Evolutionary conservation across 2,797 vertebrate species (phyloP), one percentile per base, ranked within the genome.

Genomic region (Hafferia zeledoni): DNA sequence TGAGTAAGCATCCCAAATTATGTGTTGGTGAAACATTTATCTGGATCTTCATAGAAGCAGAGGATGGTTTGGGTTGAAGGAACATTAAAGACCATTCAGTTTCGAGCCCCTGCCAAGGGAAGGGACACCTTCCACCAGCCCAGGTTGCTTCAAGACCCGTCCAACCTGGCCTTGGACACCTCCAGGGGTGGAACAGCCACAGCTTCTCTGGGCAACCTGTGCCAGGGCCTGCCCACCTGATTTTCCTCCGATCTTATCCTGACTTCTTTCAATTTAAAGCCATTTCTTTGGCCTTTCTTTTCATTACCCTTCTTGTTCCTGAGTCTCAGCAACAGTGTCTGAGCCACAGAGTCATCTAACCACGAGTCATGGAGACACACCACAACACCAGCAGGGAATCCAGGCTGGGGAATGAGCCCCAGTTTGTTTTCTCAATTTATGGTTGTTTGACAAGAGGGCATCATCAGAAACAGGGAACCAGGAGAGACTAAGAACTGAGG

Each of bases 321-420:
- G 56, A 37, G 59, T n/a, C 28, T 83, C 82, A 53, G 71, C 82
- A n/a, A 0, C 20, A 12, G 2, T 8, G 22, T 27, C 49, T 80
- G 87, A 50, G 75, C 53, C 61, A 35, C 80, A 69, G 80, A 18
- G 6, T 4, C 44, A 8, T 13, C 28, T 27, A 23, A 43, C 57
- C 20, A 0, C 2, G 13, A 6, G 5, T 3, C 0, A 39, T 8
- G 57, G 55, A 47, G 63, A 39, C 13, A 6, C 11, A 19, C 44
- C 63, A 15, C 0, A 2, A 46, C 50, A 55, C 65, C 68, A 50
- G 64, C 69, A 33, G 17, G 0, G 0, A 33, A 20, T 8, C 72
- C 57, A 23, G 39, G 11, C 0, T 47, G 83, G 60, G 23, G 44
- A 60, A 2, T 5, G 35, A 67, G 55, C 41, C 75, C 41, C 39